Base-by-base conservation (phyloP, 1,140 invertebrate genomes). In the Calliopsis andreniformis region DNA sequence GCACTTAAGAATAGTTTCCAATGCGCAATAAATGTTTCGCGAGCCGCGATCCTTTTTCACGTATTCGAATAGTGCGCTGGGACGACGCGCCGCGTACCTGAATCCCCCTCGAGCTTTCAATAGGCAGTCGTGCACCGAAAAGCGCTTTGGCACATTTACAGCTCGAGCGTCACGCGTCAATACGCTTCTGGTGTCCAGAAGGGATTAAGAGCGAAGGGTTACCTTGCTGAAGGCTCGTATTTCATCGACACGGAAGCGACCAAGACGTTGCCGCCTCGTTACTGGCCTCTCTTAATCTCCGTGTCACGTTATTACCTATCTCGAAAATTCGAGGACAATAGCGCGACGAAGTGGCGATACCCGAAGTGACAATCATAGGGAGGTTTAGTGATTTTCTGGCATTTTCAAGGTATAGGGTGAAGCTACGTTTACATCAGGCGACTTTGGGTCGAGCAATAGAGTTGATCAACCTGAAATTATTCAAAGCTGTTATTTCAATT, bases 1-100 rank as follows among this genome's bases (percentile, higher is more conserved):
- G 20, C 68, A 47, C 64, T 82, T 70, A 59, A 80, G 72, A 70
- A 80, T 80, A 64, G 73, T 64, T 16, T n/a, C 35, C 32, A 64
- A 75, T 56, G 47, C 51, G 69, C 56, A 73, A 79, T 63, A 79
- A 75, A 81, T 43, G 45, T 43, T 43, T 5, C n/a, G 61, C 42
- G n/a, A 47, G 20, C 16, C 10, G 3, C 69, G 25, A 62, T 79
- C 45, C 45, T 45, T 39, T n/a, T 73, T 56, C n/a, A 68, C n/a
- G 42, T 43, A 51, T 32, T 42, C 43, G 32, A 67, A 10, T 4
- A 43, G 12, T 42, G 18, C 42, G 55, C 5, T 10, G 8, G 18
- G 35, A 49, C 51, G 18, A 10, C 35, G 35, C 35, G 35, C 35
- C 4, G 10, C 6, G 25, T 42, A 55, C 35, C 59, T 14, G 43